These are phyloP conservation scores for Hylaea fasciaria DNA, from an alignment of 2,888 invertebrate genomes.

Conservation along the genomic window DNA sequence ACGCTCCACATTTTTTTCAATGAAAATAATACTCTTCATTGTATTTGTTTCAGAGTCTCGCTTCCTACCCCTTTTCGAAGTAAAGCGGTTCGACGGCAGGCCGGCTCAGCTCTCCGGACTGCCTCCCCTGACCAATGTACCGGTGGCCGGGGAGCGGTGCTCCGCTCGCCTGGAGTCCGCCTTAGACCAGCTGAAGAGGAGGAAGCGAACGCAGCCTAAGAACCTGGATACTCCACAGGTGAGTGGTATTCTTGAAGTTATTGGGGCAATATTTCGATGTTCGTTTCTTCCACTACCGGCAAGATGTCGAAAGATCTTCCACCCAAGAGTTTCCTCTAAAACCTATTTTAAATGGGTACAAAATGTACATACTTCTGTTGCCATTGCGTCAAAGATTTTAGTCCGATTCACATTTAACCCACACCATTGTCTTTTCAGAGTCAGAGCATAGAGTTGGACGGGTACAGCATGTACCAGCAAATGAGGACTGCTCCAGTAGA, in stretches of 20 bases:
- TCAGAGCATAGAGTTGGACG: slow-evolving; percentile 84
- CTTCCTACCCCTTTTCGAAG: slow-evolving; percentile 75
- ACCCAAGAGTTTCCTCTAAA: too few relatives aligned
- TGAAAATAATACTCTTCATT: too few relatives aligned
- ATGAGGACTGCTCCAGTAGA: slow-evolving; percentile 86
- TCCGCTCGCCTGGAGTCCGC: slow-evolving; percentile 88
- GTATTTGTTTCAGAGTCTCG: slow-evolving; percentile 69
- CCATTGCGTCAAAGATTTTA: too few relatives aligned
- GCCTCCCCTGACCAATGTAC: slow-evolving; percentile 69
- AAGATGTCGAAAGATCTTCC: not conserved
- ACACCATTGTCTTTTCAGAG: slow-evolving; percentile 55
- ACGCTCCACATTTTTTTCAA: too few relatives aligned
- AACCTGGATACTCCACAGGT: slow-evolving; percentile 76
- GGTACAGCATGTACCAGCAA: slow-evolving; percentile 87
- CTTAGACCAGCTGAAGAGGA: slow-evolving; percentile 86
- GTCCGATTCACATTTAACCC: not conserved
- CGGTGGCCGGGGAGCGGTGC: slow-evolving; percentile 83
- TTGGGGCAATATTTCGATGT: not conserved
- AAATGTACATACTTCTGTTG: too few relatives aligned
- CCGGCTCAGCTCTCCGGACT: slow-evolving; percentile 61
- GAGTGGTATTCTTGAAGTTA: slow-evolving; percentile 35
- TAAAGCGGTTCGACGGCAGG: slow-evolving; percentile 71
- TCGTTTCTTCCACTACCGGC: not conserved
- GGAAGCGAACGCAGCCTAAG: slow-evolving; percentile 83
- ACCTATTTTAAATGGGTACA: too few relatives aligned